phyloP scores from a whole-genome alignment of 2,888 invertebrate species.

The Megastigmus dorsalis region DNA sequence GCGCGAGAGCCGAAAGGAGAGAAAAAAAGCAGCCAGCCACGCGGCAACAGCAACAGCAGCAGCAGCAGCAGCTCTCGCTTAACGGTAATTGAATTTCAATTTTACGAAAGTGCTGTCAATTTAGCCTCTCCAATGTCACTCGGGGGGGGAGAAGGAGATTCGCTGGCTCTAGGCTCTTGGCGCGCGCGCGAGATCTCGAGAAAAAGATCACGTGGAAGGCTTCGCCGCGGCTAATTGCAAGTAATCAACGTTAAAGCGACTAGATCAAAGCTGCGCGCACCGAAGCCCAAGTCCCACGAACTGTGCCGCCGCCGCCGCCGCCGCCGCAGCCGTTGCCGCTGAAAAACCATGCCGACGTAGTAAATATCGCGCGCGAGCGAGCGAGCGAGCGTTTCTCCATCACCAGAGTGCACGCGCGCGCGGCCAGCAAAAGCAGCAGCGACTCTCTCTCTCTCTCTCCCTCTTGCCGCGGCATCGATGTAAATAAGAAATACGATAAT shows the following conservation, averaged over 20 bases:
- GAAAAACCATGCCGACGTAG: slow-evolving; percentile 26
- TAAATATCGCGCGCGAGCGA: slow-evolving; percentile 31
- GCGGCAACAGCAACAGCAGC: background rate
- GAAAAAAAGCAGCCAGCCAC: too few species aligned
- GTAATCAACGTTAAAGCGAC: slow-evolving; percentile 55
- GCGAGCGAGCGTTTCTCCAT: slow-evolving; percentile 37
- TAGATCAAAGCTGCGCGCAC: slow-evolving; percentile 53
- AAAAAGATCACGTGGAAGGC: slow-evolving; percentile 42
- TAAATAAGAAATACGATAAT: slow-evolving; percentile 64
- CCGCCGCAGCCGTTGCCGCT: background rate
- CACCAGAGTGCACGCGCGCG: slow-evolving; percentile 2
- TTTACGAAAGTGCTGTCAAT: slow-evolving; percentile 49
- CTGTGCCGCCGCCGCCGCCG: background rate
- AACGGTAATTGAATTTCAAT: slow-evolving; percentile 51
- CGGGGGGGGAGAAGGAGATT: slow-evolving; percentile 6
- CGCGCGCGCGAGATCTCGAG: slow-evolving; percentile 17
- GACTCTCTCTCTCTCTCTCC: slow-evolving; percentile 4
- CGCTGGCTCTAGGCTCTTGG: too few species aligned
- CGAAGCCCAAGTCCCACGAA: too few species aligned
- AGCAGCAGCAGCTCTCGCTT: background rate
- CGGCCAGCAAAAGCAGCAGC: background rate
- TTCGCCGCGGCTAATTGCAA: slow-evolving; percentile 48
- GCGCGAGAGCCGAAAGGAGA: too few species aligned
- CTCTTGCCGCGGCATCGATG: slow-evolving; percentile 38
- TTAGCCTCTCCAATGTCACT: slow-evolving; percentile 47